These are phyloP conservation scores for Xenopus tropicalis DNA, from an alignment of 2,113 vertebrate genomes.

Conservation along the genomic window DNA sequence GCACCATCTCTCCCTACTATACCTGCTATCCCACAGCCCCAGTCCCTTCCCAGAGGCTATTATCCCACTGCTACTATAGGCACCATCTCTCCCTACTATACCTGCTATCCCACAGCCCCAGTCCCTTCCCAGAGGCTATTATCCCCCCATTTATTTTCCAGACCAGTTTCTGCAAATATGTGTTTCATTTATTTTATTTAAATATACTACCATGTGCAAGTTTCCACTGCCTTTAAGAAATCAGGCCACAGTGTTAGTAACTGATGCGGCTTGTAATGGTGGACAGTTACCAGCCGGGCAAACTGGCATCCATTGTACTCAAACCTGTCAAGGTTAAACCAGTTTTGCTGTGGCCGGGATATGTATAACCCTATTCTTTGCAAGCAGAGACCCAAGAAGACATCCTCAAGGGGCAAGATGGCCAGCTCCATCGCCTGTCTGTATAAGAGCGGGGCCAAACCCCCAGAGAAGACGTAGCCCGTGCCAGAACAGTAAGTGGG, in stretches of 20 bases:
- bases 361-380: conserved; percentile 50
- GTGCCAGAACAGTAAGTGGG: conserved; percentile 49
- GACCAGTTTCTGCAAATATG: no score
- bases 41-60: no score
- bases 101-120: no score
- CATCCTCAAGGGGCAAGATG: conserved; percentile 69
- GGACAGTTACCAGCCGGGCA: conserved; percentile 50
- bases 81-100: no score
- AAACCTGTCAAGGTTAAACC: conserved; percentile 54
- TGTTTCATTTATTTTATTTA: no score
- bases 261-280: conserved; percentile 50
- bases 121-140: no score
- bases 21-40: no score
- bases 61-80: no score
- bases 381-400: conserved; percentile 75
- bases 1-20: no score
- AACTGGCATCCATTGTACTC: conserved; percentile 65
- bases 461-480: conserved; percentile 41
- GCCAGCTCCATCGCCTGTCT: conserved; percentile 49
- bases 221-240: conserved; percentile 48
- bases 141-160: no score
- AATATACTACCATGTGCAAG: no score
- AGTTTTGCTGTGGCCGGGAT: background rate
- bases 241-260: conserved; percentile 58
- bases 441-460: conserved; percentile 46